Percentiles rank a stretch among this genome's conserved stretches.
These are phyloP conservation scores for Haemorhous mexicanus DNA, from an alignment of 2,113 vertebrate species.

Conservation along the genomic window DNA sequence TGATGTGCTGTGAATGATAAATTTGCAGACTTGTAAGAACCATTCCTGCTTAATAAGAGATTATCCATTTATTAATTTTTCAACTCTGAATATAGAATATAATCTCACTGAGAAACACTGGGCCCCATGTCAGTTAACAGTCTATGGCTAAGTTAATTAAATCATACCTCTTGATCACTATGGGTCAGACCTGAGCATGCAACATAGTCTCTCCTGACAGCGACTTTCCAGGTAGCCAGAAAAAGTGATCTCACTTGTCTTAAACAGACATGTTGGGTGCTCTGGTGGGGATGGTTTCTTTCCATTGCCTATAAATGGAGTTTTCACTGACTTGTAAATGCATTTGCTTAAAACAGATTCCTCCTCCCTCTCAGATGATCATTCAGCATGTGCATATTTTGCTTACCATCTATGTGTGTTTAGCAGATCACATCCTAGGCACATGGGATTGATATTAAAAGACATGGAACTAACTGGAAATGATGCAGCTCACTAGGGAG, in stretches of 20 bases:
- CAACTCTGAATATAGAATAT: neutral
- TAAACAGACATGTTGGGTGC: neutral
- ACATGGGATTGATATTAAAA: conserved; percentile 17
- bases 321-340: neutral
- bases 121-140: neutral
- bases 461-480: neutral
- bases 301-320: neutral
- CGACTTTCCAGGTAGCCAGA: neutral
- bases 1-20: neutral
- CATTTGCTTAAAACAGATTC: neutral
- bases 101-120: neutral
- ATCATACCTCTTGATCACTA: neutral
- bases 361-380: neutral
- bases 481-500: neutral
- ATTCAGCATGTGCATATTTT: neutral
- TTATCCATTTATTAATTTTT: neutral
- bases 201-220: neutral
- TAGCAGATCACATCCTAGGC: neutral
- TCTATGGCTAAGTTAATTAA: neutral
- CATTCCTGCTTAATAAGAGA: neutral
- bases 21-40: neutral
- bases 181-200: neutral
- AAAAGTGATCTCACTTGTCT: neutral
- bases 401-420: neutral
- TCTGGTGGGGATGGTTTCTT: neutral